Evolutionary conservation across 2,113 vertebrate species (phyloP).

Genomic region (Oreamnos americanus): DNA sequence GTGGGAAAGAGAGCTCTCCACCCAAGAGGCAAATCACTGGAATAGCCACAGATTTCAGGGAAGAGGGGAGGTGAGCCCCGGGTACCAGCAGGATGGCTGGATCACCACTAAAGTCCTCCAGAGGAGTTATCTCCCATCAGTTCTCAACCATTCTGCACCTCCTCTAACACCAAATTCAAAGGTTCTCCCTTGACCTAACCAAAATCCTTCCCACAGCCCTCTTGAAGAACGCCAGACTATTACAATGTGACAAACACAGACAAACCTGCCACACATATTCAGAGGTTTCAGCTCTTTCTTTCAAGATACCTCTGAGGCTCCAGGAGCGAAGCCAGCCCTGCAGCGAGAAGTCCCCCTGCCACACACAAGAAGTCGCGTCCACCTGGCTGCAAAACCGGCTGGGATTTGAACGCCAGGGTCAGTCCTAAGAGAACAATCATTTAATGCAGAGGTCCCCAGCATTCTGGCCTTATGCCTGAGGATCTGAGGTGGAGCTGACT

Average conservation of each 20-base stretch:
- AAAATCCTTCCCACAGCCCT: neutral
- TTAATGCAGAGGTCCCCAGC: neutral
- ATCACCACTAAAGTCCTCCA: neutral
- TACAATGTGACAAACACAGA: neutral
- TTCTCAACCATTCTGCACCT: neutral
- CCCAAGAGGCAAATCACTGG: neutral
- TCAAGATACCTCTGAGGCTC: neutral
- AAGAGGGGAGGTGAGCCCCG: neutral
- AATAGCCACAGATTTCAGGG: neutral
- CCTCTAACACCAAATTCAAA: neutral
- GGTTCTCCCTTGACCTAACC: neutral
- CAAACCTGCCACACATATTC: neutral
- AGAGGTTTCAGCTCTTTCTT: neutral
- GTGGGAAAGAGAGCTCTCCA: neutral
- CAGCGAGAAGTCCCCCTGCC: neutral
- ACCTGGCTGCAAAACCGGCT: neutral
- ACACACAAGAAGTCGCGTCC: fast-evolving
- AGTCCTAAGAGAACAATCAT: neutral
- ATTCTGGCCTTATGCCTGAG: neutral
- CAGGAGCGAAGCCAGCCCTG: neutral
- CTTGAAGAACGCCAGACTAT: neutral
- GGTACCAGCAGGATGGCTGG: neutral
- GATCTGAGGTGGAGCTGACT: neutral
- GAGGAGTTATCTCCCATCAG: neutral
- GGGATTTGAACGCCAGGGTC: neutral